Base-by-base conservation (phyloP, 53 echinoderm and acorn worm species). In the Pentamera pediparva region DNA sequence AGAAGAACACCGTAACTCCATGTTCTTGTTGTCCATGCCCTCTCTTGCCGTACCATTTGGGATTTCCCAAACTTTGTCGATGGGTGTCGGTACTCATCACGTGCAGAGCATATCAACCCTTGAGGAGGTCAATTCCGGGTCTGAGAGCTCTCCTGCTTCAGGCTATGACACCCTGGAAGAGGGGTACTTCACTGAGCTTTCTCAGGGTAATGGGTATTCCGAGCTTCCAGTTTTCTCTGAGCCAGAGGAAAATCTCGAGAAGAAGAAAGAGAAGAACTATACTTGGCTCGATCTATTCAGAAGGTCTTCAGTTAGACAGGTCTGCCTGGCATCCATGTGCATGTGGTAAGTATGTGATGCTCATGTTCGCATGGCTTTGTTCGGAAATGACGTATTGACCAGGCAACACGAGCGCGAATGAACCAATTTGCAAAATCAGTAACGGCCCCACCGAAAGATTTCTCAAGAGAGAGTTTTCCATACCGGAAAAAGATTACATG, bases 151-250 rank as follows among this genome's bases (percentile, higher is more conserved):
- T 6, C 25, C 67, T 12, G 28, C 26, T 13, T 39, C 67, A 43
- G 67, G 45, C 45, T 67, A 67, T 17, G 67, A 67, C 15, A 30
- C 67, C 24, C 27, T 67, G 41, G 67, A 67, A 11, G 67, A 39
- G 28, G 67, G 67, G 24, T 67, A 54, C 54, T 54, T 41, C 24
- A 43, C 18, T 8, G 45, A 25, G 26, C 2, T 18, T 28, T 31
- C 25, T 5, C 21, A 43, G 45, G 15, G 30, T 18, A 39, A 43
- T 25, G 26, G 29, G 43, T 67, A 67, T 30, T 43, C 67, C 40
- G 45, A 67, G 45, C 25, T 67, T 12, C 31, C 31, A 41, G 45
- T 17, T 1, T 4, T 45, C 8, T 21, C 67, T 17, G 12, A 22
- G 4, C 26, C 12, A 25, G 40, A 13, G 26, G n/a, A 39, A 27